These are phyloP conservation scores for Ecdyonurus torrentis DNA, from an alignment of 2,888 invertebrate species.

Conservation along the genomic window DNA sequence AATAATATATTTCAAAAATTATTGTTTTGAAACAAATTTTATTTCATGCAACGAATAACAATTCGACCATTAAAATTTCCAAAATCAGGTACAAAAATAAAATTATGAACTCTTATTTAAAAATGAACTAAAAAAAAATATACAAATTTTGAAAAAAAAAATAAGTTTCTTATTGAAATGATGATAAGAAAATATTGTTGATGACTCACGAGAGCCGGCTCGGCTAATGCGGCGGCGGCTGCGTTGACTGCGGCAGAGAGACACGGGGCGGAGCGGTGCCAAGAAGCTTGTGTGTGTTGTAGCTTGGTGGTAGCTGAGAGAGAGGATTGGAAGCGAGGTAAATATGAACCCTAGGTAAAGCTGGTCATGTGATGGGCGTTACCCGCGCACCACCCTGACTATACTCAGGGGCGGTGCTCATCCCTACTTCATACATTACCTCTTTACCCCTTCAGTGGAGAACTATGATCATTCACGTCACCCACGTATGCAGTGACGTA, in stretches of 20 bases:
- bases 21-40: too few species aligned
- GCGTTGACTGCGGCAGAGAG: too few species aligned
- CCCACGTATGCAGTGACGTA: background rate
- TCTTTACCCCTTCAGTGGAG: too few species aligned
- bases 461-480: too few species aligned
- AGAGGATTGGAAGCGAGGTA: background rate
- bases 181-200: background rate
- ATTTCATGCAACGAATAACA: too few species aligned
- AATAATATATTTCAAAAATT: too few species aligned
- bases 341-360: background rate
- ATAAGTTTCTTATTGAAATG: too few species aligned
- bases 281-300: background rate
- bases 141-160: too few species aligned
- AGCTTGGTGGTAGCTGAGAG: background rate
- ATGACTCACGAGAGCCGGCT: background rate
- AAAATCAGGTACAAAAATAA: too few species aligned
- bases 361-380: background rate
- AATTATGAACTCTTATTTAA: too few species aligned
- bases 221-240: background rate
- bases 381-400: background rate
- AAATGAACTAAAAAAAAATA: too few species aligned
- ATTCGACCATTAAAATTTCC: too few species aligned
- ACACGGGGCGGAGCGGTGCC: background rate
- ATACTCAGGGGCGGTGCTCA: background rate
- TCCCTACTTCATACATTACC: background rate